Conservation (phyloP, 2,113 vertebrate species). For the Oreotrochilus melanogaster region DNA sequence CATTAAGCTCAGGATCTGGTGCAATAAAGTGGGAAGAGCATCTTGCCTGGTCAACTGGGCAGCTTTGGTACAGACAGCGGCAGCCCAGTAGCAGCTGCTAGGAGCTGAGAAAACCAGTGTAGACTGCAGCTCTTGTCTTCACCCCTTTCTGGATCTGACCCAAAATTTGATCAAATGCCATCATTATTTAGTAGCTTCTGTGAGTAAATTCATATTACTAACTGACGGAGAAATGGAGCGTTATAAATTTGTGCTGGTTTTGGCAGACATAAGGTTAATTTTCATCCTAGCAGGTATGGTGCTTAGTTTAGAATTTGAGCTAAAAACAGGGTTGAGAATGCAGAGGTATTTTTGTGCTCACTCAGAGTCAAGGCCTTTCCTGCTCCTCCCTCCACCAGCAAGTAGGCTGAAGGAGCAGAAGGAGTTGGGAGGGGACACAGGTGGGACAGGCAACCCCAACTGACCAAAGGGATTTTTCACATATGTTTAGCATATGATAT, state of each 20-base stretch:
- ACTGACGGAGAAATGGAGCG: not conserved
- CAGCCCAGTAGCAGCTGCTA: not conserved
- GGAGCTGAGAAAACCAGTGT: not conserved
- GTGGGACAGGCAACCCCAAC: no score
- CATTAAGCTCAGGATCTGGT: rapidly evolving
- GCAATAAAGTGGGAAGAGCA: not conserved
- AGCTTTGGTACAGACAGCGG: not conserved
- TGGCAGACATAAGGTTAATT: no score
- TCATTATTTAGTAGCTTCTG: not conserved
- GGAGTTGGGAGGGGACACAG: no score
- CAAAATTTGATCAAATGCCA: not conserved
- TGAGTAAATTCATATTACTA: not conserved
- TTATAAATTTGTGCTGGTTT: not conserved
- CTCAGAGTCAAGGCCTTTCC: no score
- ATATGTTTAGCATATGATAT: no score
- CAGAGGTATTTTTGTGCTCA: no score
- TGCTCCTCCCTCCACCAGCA: no score
- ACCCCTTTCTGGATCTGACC: not conserved
- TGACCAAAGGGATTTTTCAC: no score
- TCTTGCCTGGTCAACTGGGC: rapidly evolving
- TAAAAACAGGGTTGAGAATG: no score
- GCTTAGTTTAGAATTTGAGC: no score
- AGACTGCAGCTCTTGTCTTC: not conserved
- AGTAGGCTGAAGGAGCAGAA: no score
- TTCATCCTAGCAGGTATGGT: no score